These are phyloP conservation scores for Squalus acanthias DNA, from an alignment of 2,797 vertebrate species.

Conservation along the genomic window DNA sequence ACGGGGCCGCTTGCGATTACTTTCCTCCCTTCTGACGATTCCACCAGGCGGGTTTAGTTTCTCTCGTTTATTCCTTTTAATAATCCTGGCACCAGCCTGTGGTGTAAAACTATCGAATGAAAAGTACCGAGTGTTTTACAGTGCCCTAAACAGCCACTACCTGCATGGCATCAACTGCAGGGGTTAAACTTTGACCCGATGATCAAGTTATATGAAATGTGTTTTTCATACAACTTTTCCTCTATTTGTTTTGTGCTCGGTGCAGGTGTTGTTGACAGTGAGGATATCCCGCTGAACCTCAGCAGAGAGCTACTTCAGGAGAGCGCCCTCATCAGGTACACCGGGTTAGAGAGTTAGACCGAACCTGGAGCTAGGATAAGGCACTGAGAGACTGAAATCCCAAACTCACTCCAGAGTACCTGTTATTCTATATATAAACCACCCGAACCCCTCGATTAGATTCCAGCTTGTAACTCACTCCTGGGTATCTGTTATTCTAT, in stretches of 20 bases:
- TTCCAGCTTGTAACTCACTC: neutral
- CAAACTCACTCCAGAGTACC: neutral
- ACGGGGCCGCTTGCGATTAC: neutral
- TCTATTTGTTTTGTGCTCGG: neutral
- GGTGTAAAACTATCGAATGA: neutral
- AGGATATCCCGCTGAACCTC: conserved; percentile 93
- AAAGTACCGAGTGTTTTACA: neutral
- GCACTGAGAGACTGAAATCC: neutral
- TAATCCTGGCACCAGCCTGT: neutral
- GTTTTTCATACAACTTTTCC: neutral
- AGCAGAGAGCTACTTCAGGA: conserved; percentile 95
- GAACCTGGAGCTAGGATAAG: too few species aligned
- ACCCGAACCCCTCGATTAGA: neutral
- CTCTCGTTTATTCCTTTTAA: neutral
- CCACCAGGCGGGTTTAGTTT: neutral
- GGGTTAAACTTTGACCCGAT: neutral
- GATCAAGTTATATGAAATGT: neutral
- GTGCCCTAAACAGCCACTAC: neutral
- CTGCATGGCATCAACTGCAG: neutral
- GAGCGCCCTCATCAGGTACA: conserved; percentile 83
- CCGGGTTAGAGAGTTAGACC: too few species aligned
- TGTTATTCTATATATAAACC: neutral
- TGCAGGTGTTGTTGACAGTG: conserved; percentile 93
- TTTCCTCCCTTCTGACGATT: neutral
- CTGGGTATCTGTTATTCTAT: neutral